A percentile compares a stretch with the other conserved stretches of the same genome.
Conservation (phyloP, 2,888 invertebrate species). For the Rutpela maculata region DNA sequence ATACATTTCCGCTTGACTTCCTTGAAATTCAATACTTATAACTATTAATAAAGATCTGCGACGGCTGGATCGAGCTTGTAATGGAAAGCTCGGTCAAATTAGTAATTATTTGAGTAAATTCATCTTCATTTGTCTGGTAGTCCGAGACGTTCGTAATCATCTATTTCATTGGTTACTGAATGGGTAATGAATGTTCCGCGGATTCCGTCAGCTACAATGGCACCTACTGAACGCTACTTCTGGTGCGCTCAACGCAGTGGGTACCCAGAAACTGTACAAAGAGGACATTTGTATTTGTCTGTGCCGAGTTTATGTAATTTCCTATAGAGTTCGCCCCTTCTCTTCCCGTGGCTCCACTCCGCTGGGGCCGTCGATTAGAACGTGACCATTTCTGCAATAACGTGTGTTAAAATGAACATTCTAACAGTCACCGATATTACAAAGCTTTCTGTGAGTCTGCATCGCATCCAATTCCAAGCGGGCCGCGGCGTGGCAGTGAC, state of each 20-base stretch:
- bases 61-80: constrained; percentile 63
- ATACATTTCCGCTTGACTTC: constrained; percentile 46
- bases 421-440: constrained; percentile 73
- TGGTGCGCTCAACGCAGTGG: constrained; percentile 59
- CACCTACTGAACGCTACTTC: constrained; percentile 72
- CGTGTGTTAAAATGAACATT: constrained; percentile 60
- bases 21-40: constrained; percentile 61
- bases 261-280: constrained; percentile 74
- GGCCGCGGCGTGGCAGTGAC: constrained; percentile 79
- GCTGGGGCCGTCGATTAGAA: constrained; percentile 69
- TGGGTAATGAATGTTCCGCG: constrained; percentile 74
- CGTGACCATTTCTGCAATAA: constrained; percentile 61
- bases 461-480: constrained; percentile 75
- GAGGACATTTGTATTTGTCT: constrained; percentile 76
- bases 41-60: constrained; percentile 67
- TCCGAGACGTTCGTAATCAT: constrained; percentile 74
- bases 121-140: constrained; percentile 74
- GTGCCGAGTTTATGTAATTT: constrained; percentile 76
- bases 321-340: constrained; percentile 74
- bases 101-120: constrained; percentile 74
- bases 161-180: constrained; percentile 75
- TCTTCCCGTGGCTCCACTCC: constrained; percentile 68
- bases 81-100: constrained; percentile 74
- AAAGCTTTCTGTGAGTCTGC: constrained; percentile 75
- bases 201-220: constrained; percentile 72